Evolutionary conservation across 2,113 vertebrate genomes (phyloP), one percentile per base, ranked within the genome.

Genomic region (Pedetes capensis): DNA sequence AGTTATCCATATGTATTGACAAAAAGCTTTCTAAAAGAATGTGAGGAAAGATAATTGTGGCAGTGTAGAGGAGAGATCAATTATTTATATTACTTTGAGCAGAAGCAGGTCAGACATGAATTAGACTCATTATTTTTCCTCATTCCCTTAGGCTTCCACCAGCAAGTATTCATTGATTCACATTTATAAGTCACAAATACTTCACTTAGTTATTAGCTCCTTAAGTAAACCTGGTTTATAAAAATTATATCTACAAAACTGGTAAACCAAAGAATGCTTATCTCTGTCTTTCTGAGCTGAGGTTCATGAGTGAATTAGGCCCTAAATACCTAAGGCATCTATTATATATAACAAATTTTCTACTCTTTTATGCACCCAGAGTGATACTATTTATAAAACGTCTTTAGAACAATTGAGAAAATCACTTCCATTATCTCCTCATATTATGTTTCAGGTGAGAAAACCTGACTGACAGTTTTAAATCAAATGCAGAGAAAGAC

Each of bases 61-160:
- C 32, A 59, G 3, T 49, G 3, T 11, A 74, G 79, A 85, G 88
- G 37, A 71, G 44, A 94, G 64, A 91, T 97, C 95, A 95, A 81
- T 97, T 96, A 95, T 95, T 97, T 95, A 87, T 95, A 96, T 93
- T 91, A 95, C 61, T 59, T 39, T 86, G 89, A 81, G 55, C 79
- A 97, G 75, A 96, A 94, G 61, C 59, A 89, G 89, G 93, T 97
- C 95, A 97, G 75, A 91, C 94, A 76, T 68, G 83, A 97, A 96
- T 97, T 92, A 96, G 74, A 96, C 59, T 97, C 87, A 95, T 96
- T 92, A 88, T 96, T 97, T 96, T 80, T 81, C 42, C 90, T 68
- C 87, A 89, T 94, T 83, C 63, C 93, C 78, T 57, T 14, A 57
- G 94, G 83, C 18, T 22, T 42, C 34, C 14, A 11, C 10, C 10